Evolutionary conservation across 1,140 invertebrate genomes (phyloP), one percentile per base, ranked within the genome.

Genomic region (Danaus melanippus): DNA sequence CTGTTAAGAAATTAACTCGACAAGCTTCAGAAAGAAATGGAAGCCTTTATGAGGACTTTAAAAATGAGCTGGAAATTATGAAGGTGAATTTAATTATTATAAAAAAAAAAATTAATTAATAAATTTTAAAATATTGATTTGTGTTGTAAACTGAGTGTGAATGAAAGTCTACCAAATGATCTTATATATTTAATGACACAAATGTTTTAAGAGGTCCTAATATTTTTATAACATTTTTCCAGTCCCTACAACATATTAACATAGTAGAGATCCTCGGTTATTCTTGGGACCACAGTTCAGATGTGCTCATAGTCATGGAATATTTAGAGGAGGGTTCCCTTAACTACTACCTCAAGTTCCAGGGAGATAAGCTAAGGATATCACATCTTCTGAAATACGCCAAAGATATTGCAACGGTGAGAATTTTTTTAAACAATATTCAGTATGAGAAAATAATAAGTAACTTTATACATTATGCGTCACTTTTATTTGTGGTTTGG

Each of bases 221-320:
- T 32, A 32, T 32, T 32, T 32, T 32, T 32, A 32, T 32, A 32
- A 32, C 21, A 32, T 68, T 67, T 9, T 69, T 56, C 60, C 67
- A 94, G 92, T 90, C 89, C 0, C 79, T 97, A 12, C 90, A 93
- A 59, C 96, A 97, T 86, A 90, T 89, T 44, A 97, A 97, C 78
- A 95, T 97, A 59, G 95, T 97, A 0, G 90, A 93, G 81, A 95
- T 97, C 63, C 90, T 94, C 47, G 94, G 93, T 10, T 92, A 95
- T 50, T 91, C 94, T 10, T 90, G 93, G 62, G 91, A 93, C 46
- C 70, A 76, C 46, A 72, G 72, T 4, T 93, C 93, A 1, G 91
- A 93, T 61, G 90, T 93, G 10, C 91, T 92, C 56, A 88, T 97
- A 51, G 92, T 97, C 0, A 97, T 97, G 95, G 95, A 97, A 81